Evolutionary conservation across 1,140 invertebrate species (phyloP), one percentile per base, ranked within the genome.

Genomic region (Daktulosphaira vitifoliae): DNA sequence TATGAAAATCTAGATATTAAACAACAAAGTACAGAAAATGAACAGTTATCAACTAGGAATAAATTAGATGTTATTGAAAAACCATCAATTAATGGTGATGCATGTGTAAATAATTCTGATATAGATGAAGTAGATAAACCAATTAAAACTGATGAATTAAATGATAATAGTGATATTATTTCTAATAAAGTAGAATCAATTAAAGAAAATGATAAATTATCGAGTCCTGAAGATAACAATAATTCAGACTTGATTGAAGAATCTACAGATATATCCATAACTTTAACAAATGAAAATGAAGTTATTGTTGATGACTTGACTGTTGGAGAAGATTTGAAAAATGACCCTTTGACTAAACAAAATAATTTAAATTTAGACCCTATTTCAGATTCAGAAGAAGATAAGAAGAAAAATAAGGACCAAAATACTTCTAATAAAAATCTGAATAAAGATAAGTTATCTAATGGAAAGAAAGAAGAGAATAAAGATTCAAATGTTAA

Each of bases 91-190:
- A 73, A 78, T 20, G 77, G 77, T 16, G 74, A 76, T 15, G 77
- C 76, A 18, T 49, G 67, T 65, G 66, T 68, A 33, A 44, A 65
- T 16, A 38, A 65, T 9, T 52, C 53, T 44, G 82, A 84, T 38
- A 81, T 83, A 68, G 80, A 79, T 33, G 77, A 79, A 51, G 37
- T 54, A 64, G 46, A 67, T 59, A 68, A 67, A 25, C 33, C 65
- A 22, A 68, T 65, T 22, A 49, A 59, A 13, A 42, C 67, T 11
- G 54, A 65, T 50, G 81, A 84, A 26, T 82, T 84, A 68, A 80
- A 78, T 26, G 77, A 78, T 13, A 69, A 68, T 39, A 51, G 68
- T 44, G 26, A 72, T 70, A 1, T 74, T 71, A 50, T 74, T 71
- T 7, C 72, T 70, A 65, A 53, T 9, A 54, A 49, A 11, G 22